Evolutionary conservation across 1,140 invertebrate species (phyloP), one percentile per base, ranked within the genome.

Genomic region (Penaeus indicus): DNA sequence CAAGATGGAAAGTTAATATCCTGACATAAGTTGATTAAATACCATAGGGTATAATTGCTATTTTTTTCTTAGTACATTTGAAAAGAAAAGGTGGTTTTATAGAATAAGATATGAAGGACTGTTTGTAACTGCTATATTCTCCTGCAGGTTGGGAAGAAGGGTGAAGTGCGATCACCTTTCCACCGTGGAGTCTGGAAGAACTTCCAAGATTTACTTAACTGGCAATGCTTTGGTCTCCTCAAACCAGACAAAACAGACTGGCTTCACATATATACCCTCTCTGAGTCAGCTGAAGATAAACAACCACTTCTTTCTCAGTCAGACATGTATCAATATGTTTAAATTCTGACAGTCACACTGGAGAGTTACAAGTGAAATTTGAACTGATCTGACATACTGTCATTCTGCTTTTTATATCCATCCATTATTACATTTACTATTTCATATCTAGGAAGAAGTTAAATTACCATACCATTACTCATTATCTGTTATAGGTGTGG

Each of bases 151-250:
- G 90, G 90, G 19, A 91, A 91, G 82, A 91, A 90, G 62, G 91
- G 90, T 5, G 89, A 91, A 62, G 83, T 90, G 21, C 62, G 77
- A 21, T 91, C 91, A 64, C 96, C 96, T 5, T 97, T 97, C 93
- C 95, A 96, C 90, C 96, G 96, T 92, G 97, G 97, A 0, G 94
- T 96, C 67, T 92, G 96, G 62, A 95, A 95, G 92, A 99, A 99
- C 93, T 92, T 96, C 22, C 94, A 96, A 0, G 97, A 99, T 92
- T 97, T 98, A 92, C 95, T 97, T 91, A 95, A 96, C 95, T 95
- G 91, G 88, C 94, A 93, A 32, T 97, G 96, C 92, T 96, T 95
- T 92, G 96, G 96, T 10, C 90, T 95, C 19, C 93, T 95, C n/a
- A 94, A 96, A 92, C 95, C 95, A 0, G 95, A 96, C 90, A 94